Evolutionary conservation across 2,888 invertebrate genomes (phyloP).

Genomic region (Electrophaes corylata): DNA sequence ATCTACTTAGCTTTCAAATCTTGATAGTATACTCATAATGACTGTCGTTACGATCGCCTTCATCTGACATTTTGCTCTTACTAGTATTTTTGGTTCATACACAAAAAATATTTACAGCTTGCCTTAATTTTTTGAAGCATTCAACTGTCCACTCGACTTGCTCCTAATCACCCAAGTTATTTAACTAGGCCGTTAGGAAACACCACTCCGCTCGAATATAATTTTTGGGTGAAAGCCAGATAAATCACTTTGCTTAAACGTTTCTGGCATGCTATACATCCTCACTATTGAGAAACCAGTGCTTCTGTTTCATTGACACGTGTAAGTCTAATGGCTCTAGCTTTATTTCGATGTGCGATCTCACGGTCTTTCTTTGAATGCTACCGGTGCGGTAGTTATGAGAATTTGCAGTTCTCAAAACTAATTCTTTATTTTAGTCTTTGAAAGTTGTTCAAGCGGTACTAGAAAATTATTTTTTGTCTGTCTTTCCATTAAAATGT

Average conservation of each 20-base stretch:
- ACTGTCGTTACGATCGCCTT: too few relatives aligned
- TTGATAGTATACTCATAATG: too few relatives aligned
- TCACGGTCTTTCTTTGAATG: constrained; percentile 4
- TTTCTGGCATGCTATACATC: constrained; percentile 27
- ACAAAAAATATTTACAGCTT: constrained; percentile 3
- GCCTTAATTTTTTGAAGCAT: constrained; percentile 11
- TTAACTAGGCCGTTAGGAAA: constrained; percentile 25
- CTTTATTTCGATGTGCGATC: constrained; percentile 5
- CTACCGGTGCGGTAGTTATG: not conserved
- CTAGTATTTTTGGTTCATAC: not conserved
- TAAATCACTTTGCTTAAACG: constrained; percentile 26
- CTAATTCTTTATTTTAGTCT: not conserved
- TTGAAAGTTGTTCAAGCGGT: not conserved
- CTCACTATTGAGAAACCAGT: constrained; percentile 16
- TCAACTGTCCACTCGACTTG: constrained; percentile 26
- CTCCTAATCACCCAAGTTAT: constrained; percentile 28
- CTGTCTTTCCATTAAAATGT: constrained; percentile 1
- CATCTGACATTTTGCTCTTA: not conserved
- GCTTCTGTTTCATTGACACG: constrained; percentile 26
- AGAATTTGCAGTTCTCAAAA: not conserved
- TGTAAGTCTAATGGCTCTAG: constrained; percentile 16
- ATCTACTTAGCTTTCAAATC: not conserved
- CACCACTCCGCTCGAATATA: constrained; percentile 17
- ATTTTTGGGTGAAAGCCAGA: constrained; percentile 38
- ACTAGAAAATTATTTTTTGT: too few relatives aligned